phyloP scores from a whole-genome alignment of 1,140 invertebrate species.

The Lethocerus indicus region DNA sequence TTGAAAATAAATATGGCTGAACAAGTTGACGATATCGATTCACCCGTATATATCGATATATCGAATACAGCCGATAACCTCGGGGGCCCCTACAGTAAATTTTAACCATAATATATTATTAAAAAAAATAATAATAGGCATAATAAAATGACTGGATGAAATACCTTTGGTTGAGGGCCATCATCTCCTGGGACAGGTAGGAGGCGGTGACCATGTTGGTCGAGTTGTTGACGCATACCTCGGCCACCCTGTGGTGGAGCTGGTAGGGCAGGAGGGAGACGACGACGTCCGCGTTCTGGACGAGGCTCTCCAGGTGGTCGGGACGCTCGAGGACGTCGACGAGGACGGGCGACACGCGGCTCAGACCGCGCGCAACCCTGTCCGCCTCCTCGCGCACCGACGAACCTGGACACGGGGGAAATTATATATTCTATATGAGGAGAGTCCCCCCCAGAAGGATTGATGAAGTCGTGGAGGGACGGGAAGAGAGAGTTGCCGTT shows the following conservation, averaged over 20 bases:
- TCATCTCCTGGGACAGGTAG: slow-evolving; percentile 75
- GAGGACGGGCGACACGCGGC: slow-evolving; percentile 63
- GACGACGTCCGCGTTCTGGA: slow-evolving; percentile 57
- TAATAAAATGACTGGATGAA: neutral
- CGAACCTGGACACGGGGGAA: no score
- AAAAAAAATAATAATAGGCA: no score
- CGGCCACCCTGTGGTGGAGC: slow-evolving; percentile 70
- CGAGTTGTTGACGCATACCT: slow-evolving; percentile 67
- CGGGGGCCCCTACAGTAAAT: no score
- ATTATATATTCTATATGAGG: no score
- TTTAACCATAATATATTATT: no score
- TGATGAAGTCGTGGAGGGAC: no score
- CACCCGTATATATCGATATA: no score
- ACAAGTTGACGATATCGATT: no score
- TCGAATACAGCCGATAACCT: no score
- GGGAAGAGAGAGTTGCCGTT: no score
- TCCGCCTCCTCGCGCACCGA: slow-evolving; percentile 80
- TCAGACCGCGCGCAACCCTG: slow-evolving; percentile 51
- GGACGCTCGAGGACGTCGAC: slow-evolving; percentile 59
- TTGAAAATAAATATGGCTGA: no score
- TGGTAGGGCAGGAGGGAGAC: slow-evolving; percentile 88
- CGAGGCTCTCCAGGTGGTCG: slow-evolving; percentile 50
- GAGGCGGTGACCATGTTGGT: slow-evolving; percentile 94
- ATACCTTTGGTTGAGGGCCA: slow-evolving; percentile 56
- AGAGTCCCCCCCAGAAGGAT: no score